These are phyloP conservation scores for Deilephila elpenor DNA, from an alignment of 2,888 invertebrate genomes.

Conservation along the genomic window DNA sequence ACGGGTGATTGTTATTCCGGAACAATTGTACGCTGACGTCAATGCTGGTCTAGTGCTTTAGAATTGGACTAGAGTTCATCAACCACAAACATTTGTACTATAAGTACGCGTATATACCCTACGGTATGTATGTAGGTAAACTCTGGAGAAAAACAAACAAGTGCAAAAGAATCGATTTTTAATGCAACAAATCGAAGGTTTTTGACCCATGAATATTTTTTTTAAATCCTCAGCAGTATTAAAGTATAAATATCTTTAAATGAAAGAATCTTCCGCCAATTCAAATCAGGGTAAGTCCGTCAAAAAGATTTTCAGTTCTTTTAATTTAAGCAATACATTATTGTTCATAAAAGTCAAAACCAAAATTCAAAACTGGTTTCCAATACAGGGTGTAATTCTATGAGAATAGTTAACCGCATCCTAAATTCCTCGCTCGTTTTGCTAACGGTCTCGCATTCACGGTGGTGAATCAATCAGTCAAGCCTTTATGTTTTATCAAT, in stretches of 20 bases:
- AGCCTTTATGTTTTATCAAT: slow-evolving; percentile 7
- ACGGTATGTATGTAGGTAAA: not conserved
- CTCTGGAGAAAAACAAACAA: not conserved
- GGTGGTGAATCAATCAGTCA: slow-evolving; percentile 19
- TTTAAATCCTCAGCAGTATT: no score
- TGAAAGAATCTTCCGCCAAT: no score
- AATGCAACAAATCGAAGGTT: no score
- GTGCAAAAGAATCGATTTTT: not conserved
- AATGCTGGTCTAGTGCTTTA: slow-evolving; percentile 46
- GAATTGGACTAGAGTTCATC: slow-evolving; percentile 60
- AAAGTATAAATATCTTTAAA: no score
- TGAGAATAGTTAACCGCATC: slow-evolving; percentile 10
- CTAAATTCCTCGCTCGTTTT: slow-evolving; percentile 20
- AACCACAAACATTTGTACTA: slow-evolving; percentile 38
- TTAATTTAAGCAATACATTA: no score
- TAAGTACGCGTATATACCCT: not conserved
- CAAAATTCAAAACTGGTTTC: not conserved
- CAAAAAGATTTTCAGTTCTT: no score
- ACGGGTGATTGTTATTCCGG: slow-evolving; percentile 62
- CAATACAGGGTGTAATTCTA: not conserved
- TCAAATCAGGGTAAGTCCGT: no score
- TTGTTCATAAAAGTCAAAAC: no score
- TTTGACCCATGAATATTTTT: no score
- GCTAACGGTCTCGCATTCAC: slow-evolving; percentile 18
- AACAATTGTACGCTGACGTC: slow-evolving; percentile 55